Conservation (phyloP, 2,797 vertebrate genomes). For the Sternotherus odoratus region DNA sequence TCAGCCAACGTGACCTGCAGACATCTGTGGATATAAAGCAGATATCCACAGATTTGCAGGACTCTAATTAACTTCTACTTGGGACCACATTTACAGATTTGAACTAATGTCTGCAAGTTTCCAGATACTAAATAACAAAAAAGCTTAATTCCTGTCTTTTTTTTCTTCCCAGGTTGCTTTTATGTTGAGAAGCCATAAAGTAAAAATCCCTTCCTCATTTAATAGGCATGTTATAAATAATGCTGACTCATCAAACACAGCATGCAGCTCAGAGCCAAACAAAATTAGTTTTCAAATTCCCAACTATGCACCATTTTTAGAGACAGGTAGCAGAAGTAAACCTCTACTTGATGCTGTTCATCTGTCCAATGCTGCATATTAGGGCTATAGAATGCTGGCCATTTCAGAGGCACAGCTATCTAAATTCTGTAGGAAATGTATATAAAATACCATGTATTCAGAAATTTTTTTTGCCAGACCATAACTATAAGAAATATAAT, state of each 20-base stretch:
- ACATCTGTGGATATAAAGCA: too few species aligned
- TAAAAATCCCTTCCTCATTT: not conserved
- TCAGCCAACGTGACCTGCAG: too few species aligned
- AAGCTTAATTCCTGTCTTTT: not conserved
- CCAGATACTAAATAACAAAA: not conserved
- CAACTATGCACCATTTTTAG: constrained; percentile 22
- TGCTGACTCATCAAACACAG: constrained; percentile 33
- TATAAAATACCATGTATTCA: constrained; percentile 47
- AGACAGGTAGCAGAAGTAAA: constrained; percentile 7
- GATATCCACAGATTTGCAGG: too few species aligned
- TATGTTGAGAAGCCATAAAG: not conserved
- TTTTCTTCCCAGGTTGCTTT: not conserved
- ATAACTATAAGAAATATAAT: constrained; percentile 46
- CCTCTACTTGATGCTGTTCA: not conserved
- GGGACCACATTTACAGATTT: not conserved
- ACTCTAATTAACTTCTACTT: not conserved
- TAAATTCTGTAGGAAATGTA: constrained; percentile 45
- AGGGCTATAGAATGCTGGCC: not conserved
- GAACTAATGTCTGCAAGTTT: not conserved
- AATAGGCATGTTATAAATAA: not conserved
- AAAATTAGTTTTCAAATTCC: constrained; percentile 53
- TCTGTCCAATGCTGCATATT: constrained; percentile 14
- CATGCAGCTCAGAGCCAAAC: not conserved
- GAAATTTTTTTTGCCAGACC: not conserved
- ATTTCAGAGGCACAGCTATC: constrained; percentile 23